Percentiles rank a stretch among this genome's conserved stretches.
phyloP scores from a whole-genome alignment of 2,113 vertebrate species.

The Tetrax tetrax region DNA sequence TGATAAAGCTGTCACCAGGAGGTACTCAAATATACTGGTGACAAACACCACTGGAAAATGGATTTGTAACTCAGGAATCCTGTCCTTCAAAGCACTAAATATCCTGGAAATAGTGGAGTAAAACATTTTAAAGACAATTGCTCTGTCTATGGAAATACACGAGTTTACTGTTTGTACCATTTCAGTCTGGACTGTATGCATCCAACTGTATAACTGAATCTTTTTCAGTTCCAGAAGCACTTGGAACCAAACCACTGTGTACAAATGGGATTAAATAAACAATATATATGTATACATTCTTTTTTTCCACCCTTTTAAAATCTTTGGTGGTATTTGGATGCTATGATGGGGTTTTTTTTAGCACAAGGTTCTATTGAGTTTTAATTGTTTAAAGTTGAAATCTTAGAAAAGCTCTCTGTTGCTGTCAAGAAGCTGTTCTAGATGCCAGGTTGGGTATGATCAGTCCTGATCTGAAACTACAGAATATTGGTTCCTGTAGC shows the following conservation, averaged over 20 bases:
- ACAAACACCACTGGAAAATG: not conserved
- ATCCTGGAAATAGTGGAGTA: not conserved
- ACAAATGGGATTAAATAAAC: not conserved
- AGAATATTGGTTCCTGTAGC: not conserved
- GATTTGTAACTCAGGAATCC: not conserved
- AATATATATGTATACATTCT: not conserved
- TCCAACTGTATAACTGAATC: not conserved
- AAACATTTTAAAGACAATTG: not conserved
- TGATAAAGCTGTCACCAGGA: not conserved
- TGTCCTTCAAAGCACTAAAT: not conserved
- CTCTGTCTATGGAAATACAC: not conserved
- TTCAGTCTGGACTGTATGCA: not conserved
- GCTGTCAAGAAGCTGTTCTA: not conserved
- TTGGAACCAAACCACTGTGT: not conserved
- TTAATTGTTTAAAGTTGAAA: not conserved
- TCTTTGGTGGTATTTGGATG: not conserved
- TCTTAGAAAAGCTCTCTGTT: not conserved
- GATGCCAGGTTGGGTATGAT: not conserved
- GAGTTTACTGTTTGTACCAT: not conserved
- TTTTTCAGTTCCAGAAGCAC: not conserved
- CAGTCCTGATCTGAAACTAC: not conserved
- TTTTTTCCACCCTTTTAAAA: not conserved
- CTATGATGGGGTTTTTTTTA: not conserved
- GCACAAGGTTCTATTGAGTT: not conserved
- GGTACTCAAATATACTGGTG: not conserved